A percentile compares a stretch with the other conserved stretches of the same genome.
phyloP scores from a whole-genome alignment of 2,888 invertebrate species.

The Caenorhabditis sp. region DNA sequence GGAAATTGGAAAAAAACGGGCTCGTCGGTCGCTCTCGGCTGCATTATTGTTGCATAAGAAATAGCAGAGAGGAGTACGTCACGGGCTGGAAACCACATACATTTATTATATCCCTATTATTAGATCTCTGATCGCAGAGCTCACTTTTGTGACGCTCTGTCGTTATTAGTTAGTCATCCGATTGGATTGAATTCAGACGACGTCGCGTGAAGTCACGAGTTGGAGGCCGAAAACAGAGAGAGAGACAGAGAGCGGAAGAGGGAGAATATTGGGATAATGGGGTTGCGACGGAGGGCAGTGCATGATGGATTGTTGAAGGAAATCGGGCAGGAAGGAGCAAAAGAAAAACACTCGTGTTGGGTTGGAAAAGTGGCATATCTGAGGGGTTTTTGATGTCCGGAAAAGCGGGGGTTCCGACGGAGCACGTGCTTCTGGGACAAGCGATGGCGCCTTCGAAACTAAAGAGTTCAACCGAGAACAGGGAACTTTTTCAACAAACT shows the following conservation, averaged over 20 bases:
- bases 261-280: conserved; percentile 11
- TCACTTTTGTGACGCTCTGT: neutral
- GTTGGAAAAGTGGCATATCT: neutral
- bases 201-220: conserved; percentile 13
- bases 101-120: conserved; percentile 1
- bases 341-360: neutral
- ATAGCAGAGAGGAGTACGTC: conserved; percentile 16
- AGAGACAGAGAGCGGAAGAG: neutral
- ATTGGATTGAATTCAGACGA: conserved; percentile 23
- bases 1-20: conserved; percentile 24
- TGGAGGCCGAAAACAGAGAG: neutral
- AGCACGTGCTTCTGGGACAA: neutral
- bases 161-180: neutral
- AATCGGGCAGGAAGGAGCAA: conserved; percentile 3
- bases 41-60: conserved; percentile 48
- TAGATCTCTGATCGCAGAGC: neutral
- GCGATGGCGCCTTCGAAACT: neutral
- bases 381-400: conserved; percentile 27
- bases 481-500: too few species aligned
- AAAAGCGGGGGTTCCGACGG: conserved; percentile 2
- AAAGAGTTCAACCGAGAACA: neutral
- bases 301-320: neutral
- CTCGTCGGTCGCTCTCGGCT: neutral
- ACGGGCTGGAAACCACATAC: conserved; percentile 2
- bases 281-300: neutral